Percentiles rank a stretch among this genome's conserved stretches.
Evolutionary conservation across 1,140 invertebrate genomes (phyloP).

Genomic region (Megalopta genalis): DNA sequence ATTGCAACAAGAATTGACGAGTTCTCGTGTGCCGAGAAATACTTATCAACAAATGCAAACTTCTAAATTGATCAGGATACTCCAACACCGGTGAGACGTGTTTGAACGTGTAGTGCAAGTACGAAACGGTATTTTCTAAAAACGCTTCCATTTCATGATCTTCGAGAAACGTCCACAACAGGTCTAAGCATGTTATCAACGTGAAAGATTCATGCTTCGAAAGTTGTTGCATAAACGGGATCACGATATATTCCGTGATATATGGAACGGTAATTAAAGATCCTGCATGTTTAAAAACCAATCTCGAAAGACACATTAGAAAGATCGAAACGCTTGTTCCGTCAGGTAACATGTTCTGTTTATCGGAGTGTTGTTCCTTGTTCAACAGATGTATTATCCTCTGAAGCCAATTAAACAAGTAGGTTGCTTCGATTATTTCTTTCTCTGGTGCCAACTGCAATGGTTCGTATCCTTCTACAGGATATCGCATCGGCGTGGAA

Average conservation of each 20-base stretch:
- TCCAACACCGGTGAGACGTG: conserved; percentile 83
- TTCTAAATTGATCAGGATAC: conserved; percentile 82
- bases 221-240: conserved; percentile 79
- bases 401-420: conserved; percentile 82
- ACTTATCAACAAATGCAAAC: conserved; percentile 78
- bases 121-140: conserved; percentile 82
- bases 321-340: conserved; percentile 74
- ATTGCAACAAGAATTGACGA: conserved; percentile 84
- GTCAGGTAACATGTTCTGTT: conserved; percentile 45
- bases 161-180: conserved; percentile 86
- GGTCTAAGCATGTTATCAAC: conserved; percentile 80
- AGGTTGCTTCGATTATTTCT: conserved; percentile 80
- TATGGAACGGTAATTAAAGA: conserved; percentile 81
- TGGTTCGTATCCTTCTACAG: conserved; percentile 84
- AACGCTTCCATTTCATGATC: conserved; percentile 83
- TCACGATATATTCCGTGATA: conserved; percentile 81
- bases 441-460: conserved; percentile 83
- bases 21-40: conserved; percentile 80
- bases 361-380: conserved; percentile 9
- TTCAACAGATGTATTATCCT: conserved; percentile 79
- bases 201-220: conserved; percentile 52
- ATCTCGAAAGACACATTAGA: conserved; percentile 78
- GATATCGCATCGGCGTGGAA: conserved; percentile 85
- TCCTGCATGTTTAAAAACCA: conserved; percentile 82
- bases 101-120: conserved; percentile 82